Evolutionary conservation across 1,140 invertebrate genomes (phyloP).

Genomic region (Drosophila micromelanica): DNA sequence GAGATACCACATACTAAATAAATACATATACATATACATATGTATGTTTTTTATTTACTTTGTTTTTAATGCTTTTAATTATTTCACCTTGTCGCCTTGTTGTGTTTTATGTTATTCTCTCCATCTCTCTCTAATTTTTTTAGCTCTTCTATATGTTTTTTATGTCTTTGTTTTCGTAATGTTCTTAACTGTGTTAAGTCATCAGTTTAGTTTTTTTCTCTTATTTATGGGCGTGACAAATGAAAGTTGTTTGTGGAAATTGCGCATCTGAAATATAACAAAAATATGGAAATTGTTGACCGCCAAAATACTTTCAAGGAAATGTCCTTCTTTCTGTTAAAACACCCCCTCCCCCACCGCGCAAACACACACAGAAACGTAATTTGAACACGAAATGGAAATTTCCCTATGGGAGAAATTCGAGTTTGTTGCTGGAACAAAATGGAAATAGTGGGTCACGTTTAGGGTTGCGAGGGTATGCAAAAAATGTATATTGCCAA

Average conservation of each 20-base stretch:
- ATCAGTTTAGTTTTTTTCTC: conserved; percentile 5
- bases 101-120: conserved; percentile 15
- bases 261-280: conserved; percentile 13
- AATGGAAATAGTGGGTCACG: conserved; percentile 17
- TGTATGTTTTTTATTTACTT: not conserved
- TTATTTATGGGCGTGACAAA: conserved; percentile 10
- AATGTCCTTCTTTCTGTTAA: conserved; percentile 20
- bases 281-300: conserved; percentile 1
- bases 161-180: conserved; percentile 10
- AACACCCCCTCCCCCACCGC: not conserved
- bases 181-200: conserved; percentile 12
- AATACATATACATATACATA: too few species aligned
- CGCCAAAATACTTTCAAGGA: conserved; percentile 35
- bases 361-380: not conserved
- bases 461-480: conserved; percentile 17
- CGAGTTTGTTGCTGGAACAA: conserved; percentile 13
- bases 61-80: conserved; percentile 47
- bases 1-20: not conserved
- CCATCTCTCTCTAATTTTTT: not conserved
- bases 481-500: conserved; percentile 5
- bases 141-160: conserved; percentile 13
- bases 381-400: conserved; percentile 28
- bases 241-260: conserved; percentile 9
- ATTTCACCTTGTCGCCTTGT: conserved; percentile 29
- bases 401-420: conserved; percentile 24